Percentiles rank a stretch among this genome's conserved stretches.
Evolutionary conservation across 2,113 vertebrate genomes (phyloP).

Genomic region (Archilochus colubris): DNA sequence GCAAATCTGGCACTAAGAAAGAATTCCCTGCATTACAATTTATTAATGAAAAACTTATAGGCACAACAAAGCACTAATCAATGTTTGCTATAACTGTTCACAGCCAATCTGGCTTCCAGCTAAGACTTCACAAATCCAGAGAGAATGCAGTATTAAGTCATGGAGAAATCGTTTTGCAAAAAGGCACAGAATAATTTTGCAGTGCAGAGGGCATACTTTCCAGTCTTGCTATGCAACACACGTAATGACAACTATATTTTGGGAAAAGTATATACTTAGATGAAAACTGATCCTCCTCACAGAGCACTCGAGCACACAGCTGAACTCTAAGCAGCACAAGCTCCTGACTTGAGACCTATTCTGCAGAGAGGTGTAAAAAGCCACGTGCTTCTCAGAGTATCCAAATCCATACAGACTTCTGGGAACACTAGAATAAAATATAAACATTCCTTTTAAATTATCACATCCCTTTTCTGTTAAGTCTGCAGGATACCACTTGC

Average conservation of each 20-base stretch:
- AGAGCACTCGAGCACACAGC: neutral
- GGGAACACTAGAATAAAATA: neutral
- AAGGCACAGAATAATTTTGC: neutral
- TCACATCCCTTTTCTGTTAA: neutral
- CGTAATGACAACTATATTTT: neutral
- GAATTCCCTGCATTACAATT: neutral
- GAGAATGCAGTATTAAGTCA: neutral
- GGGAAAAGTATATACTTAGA: neutral
- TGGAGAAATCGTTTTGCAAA: fast-evolving
- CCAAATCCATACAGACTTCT: neutral
- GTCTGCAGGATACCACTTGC: neutral
- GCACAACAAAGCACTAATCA: neutral
- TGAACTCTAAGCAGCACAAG: neutral
- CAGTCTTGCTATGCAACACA: neutral
- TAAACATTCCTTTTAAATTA: neutral
- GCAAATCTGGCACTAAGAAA: neutral
- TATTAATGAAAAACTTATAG: neutral
- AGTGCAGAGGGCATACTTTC: neutral
- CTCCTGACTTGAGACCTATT: neutral
- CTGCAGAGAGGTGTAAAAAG: neutral
- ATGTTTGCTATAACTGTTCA: neutral
- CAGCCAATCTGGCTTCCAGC: neutral
- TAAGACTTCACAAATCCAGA: neutral
- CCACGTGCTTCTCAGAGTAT: neutral
- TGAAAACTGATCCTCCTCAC: neutral